Evolutionary conservation across 2,797 vertebrate genomes (phyloP), one percentile per base, ranked within the genome.

Genomic region (Avahi laniger): DNA sequence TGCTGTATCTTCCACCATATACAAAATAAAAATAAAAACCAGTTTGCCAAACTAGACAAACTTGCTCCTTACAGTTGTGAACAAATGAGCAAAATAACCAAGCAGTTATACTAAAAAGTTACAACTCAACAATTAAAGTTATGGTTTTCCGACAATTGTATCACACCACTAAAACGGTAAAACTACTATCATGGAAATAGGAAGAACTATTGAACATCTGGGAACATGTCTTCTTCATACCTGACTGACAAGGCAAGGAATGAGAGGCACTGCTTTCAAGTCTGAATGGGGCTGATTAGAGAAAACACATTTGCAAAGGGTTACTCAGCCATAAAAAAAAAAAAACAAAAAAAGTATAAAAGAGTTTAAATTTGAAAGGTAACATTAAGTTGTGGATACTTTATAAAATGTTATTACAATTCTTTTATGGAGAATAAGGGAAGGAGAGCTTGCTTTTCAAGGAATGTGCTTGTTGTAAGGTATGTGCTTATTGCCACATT

Each of bases 21-120:
- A 85, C 33, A 93, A 90, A 91, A 63, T 33, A 30, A 92, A 97
- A 89, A 82, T 84, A 73, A 93, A 95, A 70, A 89, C 17, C 9
- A 54, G 15, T 43, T 63, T 76, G 43, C 28, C 18, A 92, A 88
- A 91, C n/a, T 28, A 94, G 70, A 82, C n/a, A 87, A 67, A 22
- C 13, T 85, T 89, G 75, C 12, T 91, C 35, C 48, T 95, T 76
- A 75, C 20, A 72, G 28, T 41, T 61, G 18, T 43, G 43, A 84
- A 90, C 5, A 61, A 59, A 88, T 41, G 79, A 85, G 78, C 26
- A 93, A 93, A 93, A 94, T 54, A 69, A 73, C 1, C 7, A 73
- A 61, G n/a, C 38, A 67, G 57, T 67, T 28, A 83, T 52, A 63
- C 33, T 33, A 65, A 65, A 35, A 82, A 41, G 35, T 13, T 30